These are phyloP conservation scores for Chionoecetes opilio DNA, from an alignment of 1,140 invertebrate genomes.

Conservation along the genomic window DNA sequence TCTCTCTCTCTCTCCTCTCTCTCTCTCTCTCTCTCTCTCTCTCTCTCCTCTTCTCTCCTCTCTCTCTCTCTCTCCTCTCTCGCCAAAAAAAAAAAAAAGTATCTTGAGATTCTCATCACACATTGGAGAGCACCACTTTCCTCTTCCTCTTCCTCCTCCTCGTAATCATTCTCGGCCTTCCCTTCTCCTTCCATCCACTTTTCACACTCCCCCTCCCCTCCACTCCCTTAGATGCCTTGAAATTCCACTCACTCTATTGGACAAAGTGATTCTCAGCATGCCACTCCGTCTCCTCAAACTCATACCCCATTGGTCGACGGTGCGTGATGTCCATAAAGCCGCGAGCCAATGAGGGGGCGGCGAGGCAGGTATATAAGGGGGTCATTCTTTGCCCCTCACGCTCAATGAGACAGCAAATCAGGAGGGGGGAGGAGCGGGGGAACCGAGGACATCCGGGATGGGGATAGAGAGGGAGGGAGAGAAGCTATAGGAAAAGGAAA, in stretches of 20 bases:
- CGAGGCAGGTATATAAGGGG: neutral
- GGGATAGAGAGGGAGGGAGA: no score
- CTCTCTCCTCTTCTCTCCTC: no score
- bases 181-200: neutral
- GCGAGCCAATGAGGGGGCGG: neutral
- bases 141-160: no score
- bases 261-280: slow-evolving; percentile 5
- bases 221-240: neutral
- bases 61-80: no score
- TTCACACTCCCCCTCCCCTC: neutral
- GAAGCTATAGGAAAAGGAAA: no score
- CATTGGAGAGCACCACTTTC: no score
- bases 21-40: no score
- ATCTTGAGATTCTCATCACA: no score
- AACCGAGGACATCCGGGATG: no score
- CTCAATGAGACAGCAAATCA: slow-evolving; percentile 28
- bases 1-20: no score
- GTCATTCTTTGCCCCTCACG: neutral
- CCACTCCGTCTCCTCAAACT: neutral
- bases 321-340: neutral
- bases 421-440: neutral
- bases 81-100: no score
- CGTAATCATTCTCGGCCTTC: no score
- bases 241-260: neutral
- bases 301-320: neutral